Percentiles rank a stretch among this genome's conserved stretches.
These are phyloP conservation scores for Aplocera efformata DNA, from an alignment of 2,888 invertebrate species.

Conservation along the genomic window DNA sequence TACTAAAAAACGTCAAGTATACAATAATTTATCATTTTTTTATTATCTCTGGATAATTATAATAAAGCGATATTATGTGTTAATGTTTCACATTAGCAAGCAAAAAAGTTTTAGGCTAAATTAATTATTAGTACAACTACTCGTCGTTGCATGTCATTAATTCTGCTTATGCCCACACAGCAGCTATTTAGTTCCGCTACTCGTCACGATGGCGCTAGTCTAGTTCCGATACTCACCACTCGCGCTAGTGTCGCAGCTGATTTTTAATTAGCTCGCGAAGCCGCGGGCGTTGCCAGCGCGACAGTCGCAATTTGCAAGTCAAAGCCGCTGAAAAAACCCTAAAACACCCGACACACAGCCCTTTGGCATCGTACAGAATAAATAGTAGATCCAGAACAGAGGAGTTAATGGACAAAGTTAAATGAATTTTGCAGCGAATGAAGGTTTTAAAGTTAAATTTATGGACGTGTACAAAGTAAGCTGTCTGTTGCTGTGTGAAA, in stretches of 20 bases:
- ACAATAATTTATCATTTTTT: too few relatives aligned
- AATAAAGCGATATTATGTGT: too few relatives aligned
- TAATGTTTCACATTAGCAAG: too few relatives aligned
- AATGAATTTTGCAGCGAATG: constrained; percentile 4
- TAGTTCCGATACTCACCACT: constrained; percentile 45
- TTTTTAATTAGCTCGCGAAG: constrained; percentile 63
- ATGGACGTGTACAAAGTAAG: too few relatives aligned
- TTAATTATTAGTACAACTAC: too few relatives aligned
- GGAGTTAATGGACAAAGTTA: constrained; percentile 26
- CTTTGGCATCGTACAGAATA: constrained; percentile 50
- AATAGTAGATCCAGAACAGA: constrained; percentile 32
- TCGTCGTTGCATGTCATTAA: too few relatives aligned
- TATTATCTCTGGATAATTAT: too few relatives aligned
- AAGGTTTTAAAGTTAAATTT: not conserved
- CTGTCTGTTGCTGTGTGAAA: too few relatives aligned
- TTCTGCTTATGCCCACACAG: too few relatives aligned
- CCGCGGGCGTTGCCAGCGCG: constrained; percentile 39
- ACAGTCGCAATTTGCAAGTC: constrained; percentile 73
- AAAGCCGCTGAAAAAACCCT: constrained; percentile 77
- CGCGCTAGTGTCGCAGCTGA: constrained; percentile 45
- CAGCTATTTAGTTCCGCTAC: constrained; percentile 7
- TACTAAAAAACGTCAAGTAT: too few relatives aligned
- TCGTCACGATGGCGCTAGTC: constrained; percentile 1
- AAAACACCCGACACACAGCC: constrained; percentile 76
- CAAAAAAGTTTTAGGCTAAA: too few relatives aligned